A percentile compares a stretch with the other conserved stretches of the same genome.
Conservation (phyloP, 1,140 invertebrate species). For the Goniozus legneri region DNA sequence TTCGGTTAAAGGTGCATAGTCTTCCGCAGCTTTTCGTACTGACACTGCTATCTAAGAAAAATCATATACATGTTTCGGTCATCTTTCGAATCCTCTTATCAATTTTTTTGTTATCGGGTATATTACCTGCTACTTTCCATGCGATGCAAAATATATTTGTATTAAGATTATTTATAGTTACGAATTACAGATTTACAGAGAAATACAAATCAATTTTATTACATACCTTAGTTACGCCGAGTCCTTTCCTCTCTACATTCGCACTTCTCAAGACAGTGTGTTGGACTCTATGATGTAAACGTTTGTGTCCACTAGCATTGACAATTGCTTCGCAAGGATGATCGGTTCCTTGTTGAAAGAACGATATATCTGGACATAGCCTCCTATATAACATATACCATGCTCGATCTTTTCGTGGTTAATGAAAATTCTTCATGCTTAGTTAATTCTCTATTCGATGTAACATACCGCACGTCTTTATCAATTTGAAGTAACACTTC, state of each 20-base stretch:
- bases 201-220: slow-evolving; percentile 1
- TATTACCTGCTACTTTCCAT: slow-evolving; percentile 46
- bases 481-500: slow-evolving; percentile 95
- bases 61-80: background rate
- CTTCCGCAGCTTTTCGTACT: slow-evolving; percentile 67
- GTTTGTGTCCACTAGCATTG: slow-evolving; percentile 68
- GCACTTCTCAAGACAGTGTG: slow-evolving; percentile 81
- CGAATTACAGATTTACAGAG: background rate
- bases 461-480: slow-evolving; percentile 86
- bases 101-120: slow-evolving; percentile 3
- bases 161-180: background rate
- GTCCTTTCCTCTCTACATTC: slow-evolving; percentile 80
- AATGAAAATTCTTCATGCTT: background rate
- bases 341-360: slow-evolving; percentile 91
- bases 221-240: slow-evolving; percentile 84
- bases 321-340: slow-evolving; percentile 76
- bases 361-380: slow-evolving; percentile 93
- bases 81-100: background rate
- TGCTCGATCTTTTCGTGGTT: slow-evolving; percentile 1
- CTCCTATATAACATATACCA: slow-evolving; percentile 57
- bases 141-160: slow-evolving; percentile 19
- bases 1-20: slow-evolving; percentile 77
- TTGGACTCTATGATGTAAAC: slow-evolving; percentile 84
- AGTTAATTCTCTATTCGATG: background rate
- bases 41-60: slow-evolving; percentile 59